Evolutionary conservation across 2,113 vertebrate genomes (phyloP), one percentile per base, ranked within the genome.

Genomic region (Odocoileus virginianus): DNA sequence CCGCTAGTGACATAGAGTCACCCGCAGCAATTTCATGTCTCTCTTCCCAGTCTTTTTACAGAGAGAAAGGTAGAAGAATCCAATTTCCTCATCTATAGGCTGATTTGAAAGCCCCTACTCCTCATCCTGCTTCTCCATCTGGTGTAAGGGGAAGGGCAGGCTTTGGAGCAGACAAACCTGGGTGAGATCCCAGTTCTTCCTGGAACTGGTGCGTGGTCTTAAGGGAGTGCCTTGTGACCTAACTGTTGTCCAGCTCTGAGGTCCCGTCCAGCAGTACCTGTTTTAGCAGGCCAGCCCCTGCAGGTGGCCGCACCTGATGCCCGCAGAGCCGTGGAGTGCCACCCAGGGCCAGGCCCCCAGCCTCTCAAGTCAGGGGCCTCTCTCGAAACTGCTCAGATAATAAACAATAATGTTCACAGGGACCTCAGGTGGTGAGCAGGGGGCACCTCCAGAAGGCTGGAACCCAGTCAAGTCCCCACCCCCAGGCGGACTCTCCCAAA

Each of bases 301-400:
- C 19, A 6, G 1, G 0, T 28, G 33, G 54, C 36, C 1, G 0
- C 4, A 30, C 25, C 50, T 55, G 50, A 58, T 2, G 23, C 17
- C 82, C 52, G 45, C 50, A 84, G 90, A 21, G 33, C 30, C 4
- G 2, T 15, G 33, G 19, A 23, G 6, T 36, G 52, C 52, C 81
- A 25, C 9, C 4, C 2, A 43, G 54, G 36, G 13, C 83, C 28
- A 76, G 74, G 5, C 2, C 3, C 55, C 40, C 33, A 3, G 15
- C 45, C 12, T n/a, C 61, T 25, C 8, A 27, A 60, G 28, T 30
- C 12, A 23, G 21, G 30, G n/a, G 21, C 23, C 25, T 36, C 54
- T 27, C 15, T n/a, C 0, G 1, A 50, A 86, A 33, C 57, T 52
- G 12, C 88, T 86, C 67, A 83, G 43, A 67, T 27, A 74, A 54